These are phyloP conservation scores for Clostera curtula DNA, from an alignment of 2,888 invertebrate species.

Conservation along the genomic window DNA sequence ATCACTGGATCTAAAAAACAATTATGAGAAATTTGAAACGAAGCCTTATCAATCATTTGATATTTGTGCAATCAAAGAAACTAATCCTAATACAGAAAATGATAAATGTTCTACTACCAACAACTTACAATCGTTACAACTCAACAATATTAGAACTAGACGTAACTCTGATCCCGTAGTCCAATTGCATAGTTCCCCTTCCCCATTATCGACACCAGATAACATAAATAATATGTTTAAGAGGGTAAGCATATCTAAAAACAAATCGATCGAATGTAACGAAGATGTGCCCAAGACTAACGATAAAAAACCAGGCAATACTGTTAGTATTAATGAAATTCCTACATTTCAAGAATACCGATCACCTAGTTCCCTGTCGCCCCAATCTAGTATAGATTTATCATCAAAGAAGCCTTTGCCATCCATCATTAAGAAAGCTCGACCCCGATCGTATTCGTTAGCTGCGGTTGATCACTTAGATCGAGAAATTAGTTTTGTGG, in stretches of 20 bases:
- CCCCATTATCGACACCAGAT: conserved; percentile 30
- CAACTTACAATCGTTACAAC: conserved; percentile 8
- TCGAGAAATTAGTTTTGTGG: conserved; percentile 62
- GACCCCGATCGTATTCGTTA: conserved; percentile 49
- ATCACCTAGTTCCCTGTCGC: conserved; percentile 43
- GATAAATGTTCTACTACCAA: conserved; percentile 5
- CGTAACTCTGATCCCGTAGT: conserved; percentile 44
- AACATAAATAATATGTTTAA: conserved; percentile 39
- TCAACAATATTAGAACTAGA: conserved; percentile 19
- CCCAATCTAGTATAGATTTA: conserved; percentile 43
- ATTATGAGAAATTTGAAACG: conserved; percentile 27
- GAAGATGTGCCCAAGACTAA: conserved; percentile 8
- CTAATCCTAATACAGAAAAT: conserved; percentile 7
- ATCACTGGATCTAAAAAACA: conserved; percentile 47
- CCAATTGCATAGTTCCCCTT: conserved; percentile 26
- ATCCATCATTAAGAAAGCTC: conserved; percentile 54
- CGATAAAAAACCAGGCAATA: conserved; percentile 40
- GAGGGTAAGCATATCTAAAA: conserved; percentile 35
- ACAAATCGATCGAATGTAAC: conserved; percentile 5
- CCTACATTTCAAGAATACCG: conserved; percentile 70
- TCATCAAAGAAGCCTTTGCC: conserved; percentile 44
- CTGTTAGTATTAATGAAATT: conserved; percentile 69
- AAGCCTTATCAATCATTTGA: conserved; percentile 23
- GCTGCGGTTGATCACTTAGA: conserved; percentile 49
- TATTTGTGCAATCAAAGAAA: conserved; percentile 11